Conservation (phyloP, 2,888 invertebrate species). For the Hemithea aestivaria region DNA sequence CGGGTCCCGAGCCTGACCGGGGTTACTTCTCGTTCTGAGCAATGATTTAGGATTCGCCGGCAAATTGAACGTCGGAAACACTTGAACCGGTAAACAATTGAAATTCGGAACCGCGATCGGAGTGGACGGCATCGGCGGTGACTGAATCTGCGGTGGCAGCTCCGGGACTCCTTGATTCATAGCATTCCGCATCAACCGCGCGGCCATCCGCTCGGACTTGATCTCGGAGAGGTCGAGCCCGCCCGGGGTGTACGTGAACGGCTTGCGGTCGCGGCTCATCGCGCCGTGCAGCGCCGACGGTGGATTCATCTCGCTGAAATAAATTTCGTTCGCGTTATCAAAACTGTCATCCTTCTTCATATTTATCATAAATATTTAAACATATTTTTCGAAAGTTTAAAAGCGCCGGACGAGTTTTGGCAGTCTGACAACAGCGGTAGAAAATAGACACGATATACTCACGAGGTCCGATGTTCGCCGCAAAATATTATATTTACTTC, state of each 20-base stretch:
- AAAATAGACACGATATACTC: conserved; percentile 67
- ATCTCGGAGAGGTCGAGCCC: conserved; percentile 95
- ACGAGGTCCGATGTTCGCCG: conserved; percentile 52
- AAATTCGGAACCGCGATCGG: conserved; percentile 62
- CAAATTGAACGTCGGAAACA: conserved; percentile 82
- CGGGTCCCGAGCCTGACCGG: conserved; percentile 46
- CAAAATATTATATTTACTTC: conserved; percentile 58
- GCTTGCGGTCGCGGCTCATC: conserved; percentile 95
- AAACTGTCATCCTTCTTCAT: conserved; percentile 26
- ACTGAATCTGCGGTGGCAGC: conserved; percentile 71
- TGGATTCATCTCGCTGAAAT: conserved; percentile 81
- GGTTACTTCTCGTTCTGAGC: conserved; percentile 61
- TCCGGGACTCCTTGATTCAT: conserved; percentile 86
- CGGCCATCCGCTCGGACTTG: conserved; percentile 92
- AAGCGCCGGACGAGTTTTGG: conserved; percentile 51
- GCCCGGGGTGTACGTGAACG: conserved; percentile 96
- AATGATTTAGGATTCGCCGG: conserved; percentile 83
- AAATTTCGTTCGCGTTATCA: conserved; percentile 41
- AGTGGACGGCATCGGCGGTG: conserved; percentile 72
- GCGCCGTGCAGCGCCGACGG: conserved; percentile 93
- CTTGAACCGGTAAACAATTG: conserved; percentile 73
- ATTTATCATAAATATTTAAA: conserved; percentile 39
- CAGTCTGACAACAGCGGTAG: conserved; percentile 64
- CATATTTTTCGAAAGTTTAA: conserved; percentile 39
- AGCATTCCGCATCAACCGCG: conserved; percentile 80